A percentile compares a stretch with the other conserved stretches of the same genome.
Evolutionary conservation across 2,888 invertebrate species (phyloP).

Genomic region (Acholoe squamosa): DNA sequence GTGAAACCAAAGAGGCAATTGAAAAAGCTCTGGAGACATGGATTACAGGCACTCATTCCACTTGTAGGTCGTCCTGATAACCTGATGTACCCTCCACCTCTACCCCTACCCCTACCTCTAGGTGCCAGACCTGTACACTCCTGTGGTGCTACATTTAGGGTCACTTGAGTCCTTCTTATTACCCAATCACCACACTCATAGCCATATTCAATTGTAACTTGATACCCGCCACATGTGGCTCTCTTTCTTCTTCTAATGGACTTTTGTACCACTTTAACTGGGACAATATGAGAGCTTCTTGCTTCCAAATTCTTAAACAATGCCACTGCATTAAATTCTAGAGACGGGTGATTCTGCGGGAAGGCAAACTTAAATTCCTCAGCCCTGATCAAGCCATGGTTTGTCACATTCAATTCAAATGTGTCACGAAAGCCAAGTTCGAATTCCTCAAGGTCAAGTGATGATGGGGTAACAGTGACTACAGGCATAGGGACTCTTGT

Average conservation of each 20-base stretch:
- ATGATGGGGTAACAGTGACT: slow-evolving; percentile 71
- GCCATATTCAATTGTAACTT: not conserved
- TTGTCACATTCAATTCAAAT: slow-evolving; percentile 71
- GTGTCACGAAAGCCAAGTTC: slow-evolving; percentile 68
- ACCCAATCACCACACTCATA: slow-evolving; percentile 51
- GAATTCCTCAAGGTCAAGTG: slow-evolving; percentile 69
- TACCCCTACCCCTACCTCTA: not conserved
- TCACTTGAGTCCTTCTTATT: not conserved
- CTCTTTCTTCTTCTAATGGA: not conserved
- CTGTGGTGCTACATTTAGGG: not conserved
- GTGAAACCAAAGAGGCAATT: not conserved
- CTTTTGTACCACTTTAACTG: slow-evolving; percentile 31
- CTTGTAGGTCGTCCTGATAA: not conserved
- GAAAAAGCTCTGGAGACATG: slow-evolving; percentile 3
- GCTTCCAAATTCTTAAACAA: slow-evolving; percentile 67
- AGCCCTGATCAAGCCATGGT: slow-evolving; percentile 74
- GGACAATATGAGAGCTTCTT: slow-evolving; percentile 65
- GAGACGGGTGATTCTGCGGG: slow-evolving; percentile 71
- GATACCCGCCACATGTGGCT: not conserved
- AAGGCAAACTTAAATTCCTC: slow-evolving; percentile 70
- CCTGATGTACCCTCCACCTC: not conserved
- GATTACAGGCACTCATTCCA: not conserved
- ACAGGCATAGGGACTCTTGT: slow-evolving; percentile 75
- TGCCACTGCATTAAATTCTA: slow-evolving; percentile 70
- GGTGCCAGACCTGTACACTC: not conserved